Conservation (phyloP, 1,140 invertebrate genomes). For the Formica exsecta region DNA sequence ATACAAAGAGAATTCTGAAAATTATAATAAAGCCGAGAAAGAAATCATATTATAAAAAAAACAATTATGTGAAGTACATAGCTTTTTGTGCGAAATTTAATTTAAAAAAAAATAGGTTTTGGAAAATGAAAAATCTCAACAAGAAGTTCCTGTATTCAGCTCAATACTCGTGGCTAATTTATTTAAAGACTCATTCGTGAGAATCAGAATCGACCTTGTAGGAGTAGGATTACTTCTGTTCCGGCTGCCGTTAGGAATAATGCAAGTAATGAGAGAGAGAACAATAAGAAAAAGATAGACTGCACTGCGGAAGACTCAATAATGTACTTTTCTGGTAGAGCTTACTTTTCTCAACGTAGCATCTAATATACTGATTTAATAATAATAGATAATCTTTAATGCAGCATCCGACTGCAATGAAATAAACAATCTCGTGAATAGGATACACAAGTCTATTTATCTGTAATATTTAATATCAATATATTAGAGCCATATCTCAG, state of each 20-base stretch:
- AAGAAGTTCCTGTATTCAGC: neutral
- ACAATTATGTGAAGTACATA: neutral
- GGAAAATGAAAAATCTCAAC: neutral
- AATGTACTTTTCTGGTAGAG: too few relatives aligned
- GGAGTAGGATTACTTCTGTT: too few relatives aligned
- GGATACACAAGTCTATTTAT: neutral
- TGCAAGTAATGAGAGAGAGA: too few relatives aligned
- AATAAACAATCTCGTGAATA: neutral
- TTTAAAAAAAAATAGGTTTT: too few relatives aligned
- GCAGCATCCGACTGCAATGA: neutral
- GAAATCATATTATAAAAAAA: neutral
- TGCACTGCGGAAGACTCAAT: too few relatives aligned
- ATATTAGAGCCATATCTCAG: neutral
- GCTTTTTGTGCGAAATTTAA: neutral
- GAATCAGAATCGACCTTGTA: too few relatives aligned
- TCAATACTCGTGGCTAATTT: neutral
- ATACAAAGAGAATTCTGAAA: neutral
- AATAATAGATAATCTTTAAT: neutral
- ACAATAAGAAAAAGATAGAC: too few relatives aligned
- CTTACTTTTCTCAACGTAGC: too few relatives aligned
- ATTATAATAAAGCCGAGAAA: neutral
- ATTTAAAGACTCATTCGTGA: too few relatives aligned
- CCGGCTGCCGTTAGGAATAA: too few relatives aligned
- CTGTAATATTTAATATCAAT: conserved; percentile 18
- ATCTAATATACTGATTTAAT: too few relatives aligned